phyloP scores from a whole-genome alignment of 2,113 vertebrate genomes.

The Poicephalus meyeri region DNA sequence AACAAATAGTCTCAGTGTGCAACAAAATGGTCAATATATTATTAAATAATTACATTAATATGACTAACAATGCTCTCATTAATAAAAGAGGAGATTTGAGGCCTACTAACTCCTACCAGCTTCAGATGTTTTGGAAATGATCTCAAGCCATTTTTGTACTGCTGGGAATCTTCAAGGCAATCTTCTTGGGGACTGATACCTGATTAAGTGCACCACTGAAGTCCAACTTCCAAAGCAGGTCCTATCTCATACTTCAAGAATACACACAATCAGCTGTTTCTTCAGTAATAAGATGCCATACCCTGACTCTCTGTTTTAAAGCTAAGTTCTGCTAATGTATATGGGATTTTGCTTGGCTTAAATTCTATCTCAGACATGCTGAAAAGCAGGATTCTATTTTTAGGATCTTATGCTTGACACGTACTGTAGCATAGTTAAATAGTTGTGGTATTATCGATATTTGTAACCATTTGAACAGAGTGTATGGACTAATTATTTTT shows the following conservation, averaged over 20 bases:
- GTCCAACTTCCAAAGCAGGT: not conserved
- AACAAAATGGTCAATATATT: not conserved
- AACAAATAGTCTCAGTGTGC: not conserved
- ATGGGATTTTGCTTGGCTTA: not conserved
- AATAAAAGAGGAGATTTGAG: not conserved
- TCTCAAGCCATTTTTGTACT: not conserved
- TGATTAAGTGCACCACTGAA: not conserved
- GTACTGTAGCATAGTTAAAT: not conserved
- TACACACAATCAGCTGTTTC: not conserved
- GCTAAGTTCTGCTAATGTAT: not conserved
- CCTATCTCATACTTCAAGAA: not conserved
- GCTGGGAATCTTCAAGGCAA: not conserved
- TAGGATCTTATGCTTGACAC: not conserved
- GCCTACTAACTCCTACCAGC: not conserved
- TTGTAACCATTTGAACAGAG: not conserved
- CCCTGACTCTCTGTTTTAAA: not conserved
- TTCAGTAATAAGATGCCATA: not conserved
- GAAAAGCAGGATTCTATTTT: not conserved
- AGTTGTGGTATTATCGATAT: not conserved
- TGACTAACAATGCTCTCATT: not conserved
- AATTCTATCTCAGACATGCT: not conserved
- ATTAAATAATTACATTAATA: not conserved
- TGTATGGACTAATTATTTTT: not conserved
- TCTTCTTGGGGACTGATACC: not conserved
- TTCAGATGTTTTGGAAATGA: not conserved